Percentiles rank a stretch among this genome's conserved stretches.
phyloP scores from a whole-genome alignment of 2,888 invertebrate genomes.

The Calephelis perditalis region DNA sequence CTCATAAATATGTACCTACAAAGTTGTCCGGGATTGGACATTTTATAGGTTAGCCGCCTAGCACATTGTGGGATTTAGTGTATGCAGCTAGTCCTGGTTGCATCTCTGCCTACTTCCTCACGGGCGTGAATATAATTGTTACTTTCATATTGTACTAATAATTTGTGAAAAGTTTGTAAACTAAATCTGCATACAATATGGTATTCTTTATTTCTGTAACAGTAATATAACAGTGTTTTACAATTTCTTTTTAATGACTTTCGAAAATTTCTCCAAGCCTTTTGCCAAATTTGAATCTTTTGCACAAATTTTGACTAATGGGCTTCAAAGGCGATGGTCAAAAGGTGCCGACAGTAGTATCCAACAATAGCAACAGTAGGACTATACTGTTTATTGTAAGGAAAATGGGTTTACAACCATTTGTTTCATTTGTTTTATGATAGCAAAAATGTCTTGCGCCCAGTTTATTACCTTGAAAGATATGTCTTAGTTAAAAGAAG shows the following conservation, averaged over 20 bases:
- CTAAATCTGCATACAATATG: too few species aligned
- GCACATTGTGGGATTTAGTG: too few species aligned
- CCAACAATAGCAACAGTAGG: conserved; percentile 7
- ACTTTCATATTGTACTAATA: too few species aligned
- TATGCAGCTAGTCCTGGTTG: too few species aligned
- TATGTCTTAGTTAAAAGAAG: too few species aligned
- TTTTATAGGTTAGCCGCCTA: too few species aligned
- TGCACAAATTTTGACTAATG: conserved; percentile 11
- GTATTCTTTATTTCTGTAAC: not conserved
- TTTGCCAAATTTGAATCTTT: conserved; percentile 21
- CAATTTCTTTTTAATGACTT: conserved; percentile 8
- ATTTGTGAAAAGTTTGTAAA: too few species aligned
- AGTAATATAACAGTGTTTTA: not conserved
- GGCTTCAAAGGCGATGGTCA: not conserved
- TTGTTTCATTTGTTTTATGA: conserved; percentile 1
- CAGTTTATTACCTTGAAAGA: conserved; percentile 15
- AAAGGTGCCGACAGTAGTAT: conserved; percentile 7
- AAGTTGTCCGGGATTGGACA: too few species aligned
- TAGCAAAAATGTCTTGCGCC: conserved; percentile 1
- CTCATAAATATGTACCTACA: too few species aligned
- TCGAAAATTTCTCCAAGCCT: conserved; percentile 24
- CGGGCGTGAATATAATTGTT: too few species aligned
- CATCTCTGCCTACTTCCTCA: too few species aligned
- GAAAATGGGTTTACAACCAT: conserved; percentile 1
- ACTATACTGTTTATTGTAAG: not conserved